These are phyloP conservation scores for Phataginus tetradactyla DNA, from an alignment of 2,797 vertebrate genomes.

Conservation along the genomic window DNA sequence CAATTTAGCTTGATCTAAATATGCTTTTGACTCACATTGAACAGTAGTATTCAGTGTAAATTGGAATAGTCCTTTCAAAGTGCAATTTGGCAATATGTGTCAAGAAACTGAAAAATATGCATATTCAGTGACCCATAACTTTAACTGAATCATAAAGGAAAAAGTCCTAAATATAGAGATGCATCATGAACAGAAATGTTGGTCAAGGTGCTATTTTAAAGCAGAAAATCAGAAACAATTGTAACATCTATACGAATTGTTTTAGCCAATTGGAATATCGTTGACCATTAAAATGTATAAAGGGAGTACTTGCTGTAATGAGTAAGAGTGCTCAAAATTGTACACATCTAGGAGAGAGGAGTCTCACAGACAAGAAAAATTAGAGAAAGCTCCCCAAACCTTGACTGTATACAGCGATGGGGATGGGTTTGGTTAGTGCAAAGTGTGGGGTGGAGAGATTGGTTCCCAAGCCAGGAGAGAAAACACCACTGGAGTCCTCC, in stretches of 20 bases:
- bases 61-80: background rate
- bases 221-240: background rate
- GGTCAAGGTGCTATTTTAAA: background rate
- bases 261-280: background rate
- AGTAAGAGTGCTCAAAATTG: background rate
- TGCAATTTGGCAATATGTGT: background rate
- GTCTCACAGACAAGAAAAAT: background rate
- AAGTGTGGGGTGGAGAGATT: background rate
- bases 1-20: background rate
- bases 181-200: background rate
- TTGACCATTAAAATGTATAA: background rate
- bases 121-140: constrained; percentile 14
- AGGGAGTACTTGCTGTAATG: background rate
- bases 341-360: background rate
- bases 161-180: background rate
- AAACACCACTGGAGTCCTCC: background rate
- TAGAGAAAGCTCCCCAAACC: background rate
- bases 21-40: background rate
- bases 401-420: background rate
- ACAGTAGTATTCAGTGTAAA: background rate
- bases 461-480: background rate
- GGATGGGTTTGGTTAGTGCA: background rate
- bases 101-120: constrained; percentile 26
- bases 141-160: background rate
- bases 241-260: background rate